Evolutionary conservation across 2,888 invertebrate species (phyloP), one percentile per base, ranked within the genome.

Genomic region (Pterostichus madidus): DNA sequence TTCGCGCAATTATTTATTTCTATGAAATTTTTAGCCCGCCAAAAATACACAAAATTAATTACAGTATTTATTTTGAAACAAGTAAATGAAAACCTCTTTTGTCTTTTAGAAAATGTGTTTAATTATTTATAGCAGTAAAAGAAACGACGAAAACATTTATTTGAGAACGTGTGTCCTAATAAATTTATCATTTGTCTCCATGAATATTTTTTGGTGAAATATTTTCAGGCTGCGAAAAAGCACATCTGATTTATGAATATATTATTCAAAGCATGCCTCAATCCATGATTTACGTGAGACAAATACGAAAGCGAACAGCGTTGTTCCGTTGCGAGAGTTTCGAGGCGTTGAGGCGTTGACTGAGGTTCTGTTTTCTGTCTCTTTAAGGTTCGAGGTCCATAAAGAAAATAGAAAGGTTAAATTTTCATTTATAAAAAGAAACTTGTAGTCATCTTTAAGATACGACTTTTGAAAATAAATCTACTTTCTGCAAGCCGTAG

Each of bases 281-380:
- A 80, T 80, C 46, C 53, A 80, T 80, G 80, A 80, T 80, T 80
- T 80, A 80, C 80, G 80, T 80, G 80, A 53, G 80, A 80, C 80
- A 80, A 80, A 80, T 73, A 73, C 80, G 56, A 56, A 68, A 80
- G 68, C 79, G 68, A 64, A 64, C 80, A 68, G 52, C 46, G 80
- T 71, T 64, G 59, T 61, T 59, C 49, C 44, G 79, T 56, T 44
- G 49, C 24, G 31, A 46, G 64, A 79, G 46, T 24, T 77, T 39
- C 6, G n/a, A 56, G 59, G 56, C 56, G 77, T 24, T 24, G 24
- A 39, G 11, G 35, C 64, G 17, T 15, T 17, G 68, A 13, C 64
- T n/a, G 49, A 3, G 49, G 13, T 39, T 39, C 39, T 39, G 39
- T 39, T 39, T 39, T 39, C 39, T 39, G 7, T 39, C 39, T 39